Conservation (phyloP, 37 sponge, comb jelly and placozoan genomes). For the Halichondria panicea region DNA sequence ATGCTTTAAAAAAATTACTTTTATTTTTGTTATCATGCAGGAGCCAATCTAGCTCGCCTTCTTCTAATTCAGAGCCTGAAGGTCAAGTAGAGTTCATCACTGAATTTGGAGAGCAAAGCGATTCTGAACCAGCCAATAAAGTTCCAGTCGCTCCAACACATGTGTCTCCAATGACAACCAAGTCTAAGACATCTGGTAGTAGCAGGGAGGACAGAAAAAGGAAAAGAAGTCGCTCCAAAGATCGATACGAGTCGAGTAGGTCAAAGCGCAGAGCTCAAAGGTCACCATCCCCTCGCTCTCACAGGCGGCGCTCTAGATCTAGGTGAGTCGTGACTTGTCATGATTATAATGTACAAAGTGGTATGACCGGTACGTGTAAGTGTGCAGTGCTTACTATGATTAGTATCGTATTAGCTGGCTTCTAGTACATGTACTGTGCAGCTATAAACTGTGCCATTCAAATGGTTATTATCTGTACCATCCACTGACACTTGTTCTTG, state of each 20-base stretch:
- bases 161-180: background rate
- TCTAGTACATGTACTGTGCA: too few relatives aligned
- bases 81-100: slow-evolving; percentile 72
- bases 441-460: too few relatives aligned
- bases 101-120: slow-evolving; percentile 57
- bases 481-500: too few relatives aligned
- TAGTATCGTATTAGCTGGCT: too few relatives aligned
- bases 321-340: background rate
- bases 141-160: background rate
- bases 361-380: too few relatives aligned
- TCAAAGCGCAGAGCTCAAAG: background rate
- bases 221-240: background rate
- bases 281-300: background rate
- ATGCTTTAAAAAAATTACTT: too few relatives aligned
- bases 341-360: too few relatives aligned
- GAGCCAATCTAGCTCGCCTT: slow-evolving; percentile 44
- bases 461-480: too few relatives aligned
- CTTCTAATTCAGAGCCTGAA: slow-evolving; percentile 42
- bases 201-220: background rate
- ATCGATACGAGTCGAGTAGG: background rate
- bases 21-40: background rate
- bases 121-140: background rate
- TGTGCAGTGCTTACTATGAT: too few relatives aligned
- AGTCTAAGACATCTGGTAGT: background rate
- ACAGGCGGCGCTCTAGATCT: background rate